phyloP scores from a whole-genome alignment of 2,113 vertebrate species.

The Oreochromis spilurus region DNA sequence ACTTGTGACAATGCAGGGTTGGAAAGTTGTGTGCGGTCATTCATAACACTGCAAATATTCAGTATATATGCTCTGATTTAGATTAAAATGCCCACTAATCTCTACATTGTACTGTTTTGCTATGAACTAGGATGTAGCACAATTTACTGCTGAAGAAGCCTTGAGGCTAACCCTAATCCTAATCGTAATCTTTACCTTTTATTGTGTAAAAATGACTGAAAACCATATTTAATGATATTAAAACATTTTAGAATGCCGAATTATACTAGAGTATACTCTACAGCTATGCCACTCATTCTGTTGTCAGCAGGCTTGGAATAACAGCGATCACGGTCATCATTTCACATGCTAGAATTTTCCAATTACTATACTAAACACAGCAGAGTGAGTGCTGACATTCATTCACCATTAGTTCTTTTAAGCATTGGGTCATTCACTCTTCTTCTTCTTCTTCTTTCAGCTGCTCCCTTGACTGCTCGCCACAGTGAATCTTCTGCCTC shows the following conservation, averaged over 20 bases:
- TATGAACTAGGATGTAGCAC: background rate
- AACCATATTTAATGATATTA: background rate
- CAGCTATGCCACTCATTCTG: background rate
- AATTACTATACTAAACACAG: background rate
- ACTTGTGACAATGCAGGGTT: background rate
- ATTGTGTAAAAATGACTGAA: background rate
- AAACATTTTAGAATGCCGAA: background rate
- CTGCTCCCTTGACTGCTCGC: background rate
- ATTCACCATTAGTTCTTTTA: background rate
- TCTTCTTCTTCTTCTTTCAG: background rate
- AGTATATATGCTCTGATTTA: background rate
- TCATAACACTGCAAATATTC: background rate
- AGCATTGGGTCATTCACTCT: background rate
- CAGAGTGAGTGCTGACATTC: background rate
- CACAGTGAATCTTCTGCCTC: background rate
- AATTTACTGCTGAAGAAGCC: background rate
- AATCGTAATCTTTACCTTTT: background rate
- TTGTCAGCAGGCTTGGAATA: background rate
- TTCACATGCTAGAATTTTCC: background rate
- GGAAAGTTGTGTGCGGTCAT: background rate
- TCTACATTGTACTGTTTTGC: background rate
- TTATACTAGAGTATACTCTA: background rate
- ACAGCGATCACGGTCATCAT: background rate
- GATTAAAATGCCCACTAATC: background rate
- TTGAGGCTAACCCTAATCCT: background rate